Evolutionary conservation across 1,140 invertebrate genomes (phyloP).

Genomic region (Thaumetopoea pityocampa): DNA sequence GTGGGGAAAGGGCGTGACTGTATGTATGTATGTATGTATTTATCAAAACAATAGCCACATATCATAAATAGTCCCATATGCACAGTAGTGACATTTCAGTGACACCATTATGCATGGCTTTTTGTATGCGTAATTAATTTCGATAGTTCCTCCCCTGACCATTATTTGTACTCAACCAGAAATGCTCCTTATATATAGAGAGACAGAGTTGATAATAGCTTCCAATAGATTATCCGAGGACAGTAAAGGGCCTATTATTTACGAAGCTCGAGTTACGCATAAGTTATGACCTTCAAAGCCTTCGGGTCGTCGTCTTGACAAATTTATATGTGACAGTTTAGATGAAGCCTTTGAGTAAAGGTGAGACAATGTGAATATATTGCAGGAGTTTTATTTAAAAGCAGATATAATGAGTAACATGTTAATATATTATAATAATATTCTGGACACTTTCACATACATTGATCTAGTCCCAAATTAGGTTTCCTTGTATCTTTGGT

Average conservation of each 20-base stretch:
- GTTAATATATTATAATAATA: no score
- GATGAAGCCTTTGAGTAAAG: constrained; percentile 19
- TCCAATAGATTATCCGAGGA: not conserved
- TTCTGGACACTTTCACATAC: no score
- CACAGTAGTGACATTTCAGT: constrained; percentile 20
- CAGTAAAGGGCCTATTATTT: constrained; percentile 12
- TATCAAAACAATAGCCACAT: no score
- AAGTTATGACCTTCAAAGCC: constrained; percentile 22
- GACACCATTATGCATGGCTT: constrained; percentile 19
- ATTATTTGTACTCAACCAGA: constrained; percentile 4
- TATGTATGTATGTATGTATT: no score
- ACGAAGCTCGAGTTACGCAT: constrained; percentile 19
- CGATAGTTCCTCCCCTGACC: constrained; percentile 5
- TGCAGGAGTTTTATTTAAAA: constrained; percentile 8
- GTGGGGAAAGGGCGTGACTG: no score
- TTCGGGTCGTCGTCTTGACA: constrained; percentile 24
- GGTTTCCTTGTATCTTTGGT: no score
- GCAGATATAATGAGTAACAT: constrained; percentile 17
- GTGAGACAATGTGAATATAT: constrained; percentile 10
- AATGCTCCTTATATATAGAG: not conserved
- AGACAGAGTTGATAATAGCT: constrained; percentile 1
- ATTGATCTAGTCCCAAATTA: no score
- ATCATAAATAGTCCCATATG: no score
- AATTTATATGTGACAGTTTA: constrained; percentile 22
- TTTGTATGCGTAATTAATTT: constrained; percentile 31